phyloP scores from a whole-genome alignment of 2,113 vertebrate species.

The Lasiurus borealis region DNA sequence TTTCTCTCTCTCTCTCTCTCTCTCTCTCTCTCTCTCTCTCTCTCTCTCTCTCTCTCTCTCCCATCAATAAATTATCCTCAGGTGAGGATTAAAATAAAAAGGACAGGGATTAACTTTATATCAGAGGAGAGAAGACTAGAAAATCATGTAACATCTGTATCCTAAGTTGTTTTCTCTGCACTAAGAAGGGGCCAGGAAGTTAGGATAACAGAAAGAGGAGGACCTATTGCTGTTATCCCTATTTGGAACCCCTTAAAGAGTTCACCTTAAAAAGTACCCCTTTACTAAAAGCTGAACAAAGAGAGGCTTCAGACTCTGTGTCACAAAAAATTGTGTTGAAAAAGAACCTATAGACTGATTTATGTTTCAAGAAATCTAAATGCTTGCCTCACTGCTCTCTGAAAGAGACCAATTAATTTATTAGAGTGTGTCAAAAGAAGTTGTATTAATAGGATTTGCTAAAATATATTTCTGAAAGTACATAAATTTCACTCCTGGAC shows the following conservation, averaged over 20 bases:
- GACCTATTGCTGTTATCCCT: not conserved
- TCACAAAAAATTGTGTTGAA: not conserved
- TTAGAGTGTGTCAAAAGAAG: not conserved
- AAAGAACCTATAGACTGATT: not conserved
- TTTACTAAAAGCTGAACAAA: not conserved
- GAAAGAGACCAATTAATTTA: constrained; percentile 11
- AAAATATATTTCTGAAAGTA: constrained; percentile 15
- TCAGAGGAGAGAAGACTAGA: not conserved
- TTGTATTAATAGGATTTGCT: not conserved
- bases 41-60: not conserved
- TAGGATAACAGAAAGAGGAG: not conserved
- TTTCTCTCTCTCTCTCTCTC: too few species aligned
- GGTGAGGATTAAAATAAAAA: not conserved
- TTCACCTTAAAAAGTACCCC: not conserved
- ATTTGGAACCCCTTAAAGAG: not conserved
- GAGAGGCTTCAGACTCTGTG: not conserved
- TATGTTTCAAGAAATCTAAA: not conserved
- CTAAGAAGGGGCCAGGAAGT: not conserved
- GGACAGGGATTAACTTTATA: not conserved
- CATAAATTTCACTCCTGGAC: not conserved
- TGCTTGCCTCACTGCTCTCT: not conserved
- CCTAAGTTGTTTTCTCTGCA: not conserved
- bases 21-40: too few species aligned
- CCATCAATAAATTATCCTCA: not conserved
- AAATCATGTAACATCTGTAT: not conserved